Percentiles rank a stretch among this genome's conserved stretches.
Conservation (phyloP, 2,797 vertebrate species). For the Muraenolepis orangiensis region DNA sequence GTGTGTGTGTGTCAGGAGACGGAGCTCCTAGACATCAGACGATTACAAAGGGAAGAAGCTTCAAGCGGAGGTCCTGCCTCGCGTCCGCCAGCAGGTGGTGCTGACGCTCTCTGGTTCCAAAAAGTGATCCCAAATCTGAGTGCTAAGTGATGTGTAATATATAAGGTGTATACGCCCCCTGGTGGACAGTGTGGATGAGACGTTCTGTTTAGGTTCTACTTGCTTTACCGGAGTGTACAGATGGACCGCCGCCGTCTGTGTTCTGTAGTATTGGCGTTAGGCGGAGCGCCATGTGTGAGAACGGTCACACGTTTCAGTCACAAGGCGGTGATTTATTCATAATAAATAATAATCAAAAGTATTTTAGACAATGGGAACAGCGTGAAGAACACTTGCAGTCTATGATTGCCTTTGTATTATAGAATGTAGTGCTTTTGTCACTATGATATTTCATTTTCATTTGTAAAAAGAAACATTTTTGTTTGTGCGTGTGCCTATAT, state of each 20-base stretch:
- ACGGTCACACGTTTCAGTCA: too few species aligned
- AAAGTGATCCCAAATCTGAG: constrained; percentile 29
- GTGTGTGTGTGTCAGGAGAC: constrained; percentile 30
- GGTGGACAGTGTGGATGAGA: not conserved
- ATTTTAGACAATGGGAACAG: not conserved
- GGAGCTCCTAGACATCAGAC: constrained; percentile 35
- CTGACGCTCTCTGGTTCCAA: constrained; percentile 26
- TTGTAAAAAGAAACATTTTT: constrained; percentile 73
- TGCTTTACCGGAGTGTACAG: not conserved
- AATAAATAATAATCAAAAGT: too few species aligned
- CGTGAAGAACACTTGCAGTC: constrained; percentile 84
- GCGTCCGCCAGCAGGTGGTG: constrained; percentile 28
- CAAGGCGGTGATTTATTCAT: too few species aligned
- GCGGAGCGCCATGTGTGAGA: not conserved
- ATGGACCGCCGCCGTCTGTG: not conserved
- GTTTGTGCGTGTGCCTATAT: constrained; percentile 16
- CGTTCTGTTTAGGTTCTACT: not conserved
- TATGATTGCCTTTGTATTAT: constrained; percentile 94
- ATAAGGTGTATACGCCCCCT: not conserved
- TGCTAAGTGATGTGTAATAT: not conserved
- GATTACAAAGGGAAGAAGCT: constrained; percentile 71
- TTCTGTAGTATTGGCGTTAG: not conserved
- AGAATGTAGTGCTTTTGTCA: constrained; percentile 82
- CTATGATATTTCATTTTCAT: constrained; percentile 74
- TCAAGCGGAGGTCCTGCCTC: constrained; percentile 32